A percentile compares a stretch with the other conserved stretches of the same genome.
Evolutionary conservation across 2,113 vertebrate genomes (phyloP).

Genomic region (Poeciliopsis prolifica): DNA sequence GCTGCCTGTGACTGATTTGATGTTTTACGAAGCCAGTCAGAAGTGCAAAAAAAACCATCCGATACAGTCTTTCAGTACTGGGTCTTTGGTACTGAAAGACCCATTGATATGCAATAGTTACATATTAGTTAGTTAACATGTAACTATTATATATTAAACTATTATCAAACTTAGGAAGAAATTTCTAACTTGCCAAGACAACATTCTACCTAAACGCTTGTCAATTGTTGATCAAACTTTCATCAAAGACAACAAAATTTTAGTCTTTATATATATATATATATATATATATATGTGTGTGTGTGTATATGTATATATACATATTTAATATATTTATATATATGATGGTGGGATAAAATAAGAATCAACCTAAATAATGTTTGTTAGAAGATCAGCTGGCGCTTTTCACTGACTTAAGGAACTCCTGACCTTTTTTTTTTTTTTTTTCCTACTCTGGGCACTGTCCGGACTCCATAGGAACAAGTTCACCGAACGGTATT

Average conservation of each 20-base stretch:
- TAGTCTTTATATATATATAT: background rate
- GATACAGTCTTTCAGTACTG: background rate
- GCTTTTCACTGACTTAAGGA: background rate
- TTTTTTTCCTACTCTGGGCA: background rate
- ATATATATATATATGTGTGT: background rate
- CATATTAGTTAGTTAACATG: too few relatives aligned
- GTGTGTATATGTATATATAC: background rate
- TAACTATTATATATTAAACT: background rate
- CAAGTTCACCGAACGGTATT: constrained; percentile 1
- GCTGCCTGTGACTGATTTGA: background rate
- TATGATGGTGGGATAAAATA: background rate
- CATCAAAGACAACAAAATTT: background rate
- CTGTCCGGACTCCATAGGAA: background rate
- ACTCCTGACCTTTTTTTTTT: background rate
- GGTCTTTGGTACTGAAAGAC: too few relatives aligned
- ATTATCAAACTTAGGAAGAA: background rate
- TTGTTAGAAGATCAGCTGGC: background rate
- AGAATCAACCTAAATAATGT: background rate
- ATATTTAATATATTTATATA: too few relatives aligned
- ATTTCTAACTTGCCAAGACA: background rate
- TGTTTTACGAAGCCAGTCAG: background rate
- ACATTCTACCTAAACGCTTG: background rate
- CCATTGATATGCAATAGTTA: too few relatives aligned
- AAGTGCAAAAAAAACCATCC: background rate
- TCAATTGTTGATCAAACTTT: background rate